phyloP scores from a whole-genome alignment of 2,888 invertebrate species.

The Altica lythri region DNA sequence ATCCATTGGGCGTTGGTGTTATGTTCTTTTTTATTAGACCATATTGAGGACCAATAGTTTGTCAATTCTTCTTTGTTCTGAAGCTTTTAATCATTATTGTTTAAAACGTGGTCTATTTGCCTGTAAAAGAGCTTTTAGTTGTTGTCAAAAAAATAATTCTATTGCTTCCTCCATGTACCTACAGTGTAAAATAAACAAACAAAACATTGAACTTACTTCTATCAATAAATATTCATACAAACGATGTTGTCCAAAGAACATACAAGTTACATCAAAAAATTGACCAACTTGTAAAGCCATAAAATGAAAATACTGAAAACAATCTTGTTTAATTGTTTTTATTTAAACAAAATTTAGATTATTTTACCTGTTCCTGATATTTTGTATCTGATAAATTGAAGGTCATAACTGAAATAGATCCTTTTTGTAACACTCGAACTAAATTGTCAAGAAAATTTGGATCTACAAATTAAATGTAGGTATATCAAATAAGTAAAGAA shows the following conservation, averaged over 20 bases:
- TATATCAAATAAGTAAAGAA: too few species aligned
- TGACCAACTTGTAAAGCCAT: slow-evolving; percentile 60
- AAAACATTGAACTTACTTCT: slow-evolving; percentile 57
- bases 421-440: slow-evolving; percentile 40
- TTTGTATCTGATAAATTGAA: slow-evolving; percentile 52
- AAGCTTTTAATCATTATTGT: too few species aligned
- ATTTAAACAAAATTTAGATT: not conserved
- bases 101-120: too few species aligned
- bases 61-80: too few species aligned
- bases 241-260: slow-evolving; percentile 62
- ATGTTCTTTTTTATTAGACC: too few species aligned
- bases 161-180: not conserved
- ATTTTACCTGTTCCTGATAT: slow-evolving; percentile 48
- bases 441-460: slow-evolving; percentile 44
- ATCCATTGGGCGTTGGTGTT: too few species aligned
- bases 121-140: too few species aligned
- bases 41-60: too few species aligned
- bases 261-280: slow-evolving; percentile 59
- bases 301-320: slow-evolving; percentile 61
- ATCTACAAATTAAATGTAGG: too few species aligned
- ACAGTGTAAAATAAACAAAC: not conserved
- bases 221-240: slow-evolving; percentile 63
- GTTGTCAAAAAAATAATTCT: too few species aligned
- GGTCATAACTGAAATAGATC: slow-evolving; percentile 44
- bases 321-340: not conserved